Base-by-base conservation (phyloP, 2,113 vertebrate species). In the Gopherus evgoodei region DNA sequence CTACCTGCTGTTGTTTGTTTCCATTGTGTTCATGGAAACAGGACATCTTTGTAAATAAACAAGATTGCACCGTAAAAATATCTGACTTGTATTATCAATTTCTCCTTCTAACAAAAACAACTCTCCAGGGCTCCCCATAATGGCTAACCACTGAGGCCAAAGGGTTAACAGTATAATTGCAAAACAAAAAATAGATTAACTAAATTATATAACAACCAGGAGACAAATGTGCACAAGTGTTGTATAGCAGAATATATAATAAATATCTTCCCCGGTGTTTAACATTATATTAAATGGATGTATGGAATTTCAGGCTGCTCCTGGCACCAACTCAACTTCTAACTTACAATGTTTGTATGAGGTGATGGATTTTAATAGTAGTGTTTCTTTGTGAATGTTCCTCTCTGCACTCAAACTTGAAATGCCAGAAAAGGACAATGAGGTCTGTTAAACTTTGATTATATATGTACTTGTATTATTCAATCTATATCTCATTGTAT, bases 201-300 rank as follows among this genome's bases (percentile, higher is more conserved):
- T 62, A 62, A 62, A 35, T 11, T 29, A 65, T 17, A 31, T 35
- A 65, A 19, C 62, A 65, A 35, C 31, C 31, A 8, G 54, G 85
- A 65, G 29, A 17, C 38, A 54, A 49, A 79, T 47, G 2, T 49
- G 29, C 54, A 29, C 1, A 38, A 0, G 1, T 35, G 4, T 42
- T 24, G 2, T 19, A 21, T 31, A 65, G 35, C 65, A 69, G 17
- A n/a, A 19, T 69, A 69, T 65, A 35, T 65, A 35, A 8, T 44
- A 10, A 50, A 49, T 31, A 54, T 75, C 35, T 44, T 14, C 52
- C 6, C 59, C 21, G 0, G 42, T n/a, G 8, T 44, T 85, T 59
- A 72, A 59, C 69, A 24, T 22, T 47, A 21, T 76, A 12, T 76
- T 75, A 25, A 75, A 42, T 81, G 49, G 49, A 35, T 21, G 35